These are phyloP conservation scores for Drosophila bipectinata DNA, from an alignment of 1,140 invertebrate genomes.

Conservation along the genomic window DNA sequence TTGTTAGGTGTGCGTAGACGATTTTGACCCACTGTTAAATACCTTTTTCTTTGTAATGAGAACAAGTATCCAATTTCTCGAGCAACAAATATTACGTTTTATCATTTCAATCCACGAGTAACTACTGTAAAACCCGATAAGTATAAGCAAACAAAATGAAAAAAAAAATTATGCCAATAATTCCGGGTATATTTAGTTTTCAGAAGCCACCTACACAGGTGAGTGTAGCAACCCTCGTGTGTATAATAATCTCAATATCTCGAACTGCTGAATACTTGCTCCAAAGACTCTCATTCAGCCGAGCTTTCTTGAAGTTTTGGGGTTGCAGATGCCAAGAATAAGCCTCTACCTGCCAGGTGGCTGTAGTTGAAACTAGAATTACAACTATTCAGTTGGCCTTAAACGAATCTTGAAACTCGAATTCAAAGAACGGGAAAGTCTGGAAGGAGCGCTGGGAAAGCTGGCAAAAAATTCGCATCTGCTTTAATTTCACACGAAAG, in stretches of 20 bases:
- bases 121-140: conserved; percentile 25
- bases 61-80: neutral
- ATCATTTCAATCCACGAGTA: neutral
- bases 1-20: neutral
- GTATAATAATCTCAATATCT: neutral
- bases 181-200: conserved; percentile 16
- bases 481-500: conserved; percentile 25
- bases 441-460: neutral
- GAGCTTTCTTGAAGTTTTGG: conserved; percentile 33
- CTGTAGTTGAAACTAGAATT: conserved; percentile 66
- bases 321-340: conserved; percentile 24
- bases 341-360: conserved; percentile 15
- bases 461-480: conserved; percentile 14
- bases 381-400: conserved; percentile 60
- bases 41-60: neutral
- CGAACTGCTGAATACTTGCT: conserved; percentile 31
- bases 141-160: neutral
- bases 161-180: neutral
- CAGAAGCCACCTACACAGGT: conserved; percentile 17
- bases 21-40: neutral
- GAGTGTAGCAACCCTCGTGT: conserved; percentile 25
- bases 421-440: conserved; percentile 64
- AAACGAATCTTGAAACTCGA: conserved; percentile 14
- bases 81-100: neutral
- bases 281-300: conserved; percentile 18